Evolutionary conservation across 2,888 invertebrate genomes (phyloP), one percentile per base, ranked within the genome.

Genomic region (Arctia plantaginis): DNA sequence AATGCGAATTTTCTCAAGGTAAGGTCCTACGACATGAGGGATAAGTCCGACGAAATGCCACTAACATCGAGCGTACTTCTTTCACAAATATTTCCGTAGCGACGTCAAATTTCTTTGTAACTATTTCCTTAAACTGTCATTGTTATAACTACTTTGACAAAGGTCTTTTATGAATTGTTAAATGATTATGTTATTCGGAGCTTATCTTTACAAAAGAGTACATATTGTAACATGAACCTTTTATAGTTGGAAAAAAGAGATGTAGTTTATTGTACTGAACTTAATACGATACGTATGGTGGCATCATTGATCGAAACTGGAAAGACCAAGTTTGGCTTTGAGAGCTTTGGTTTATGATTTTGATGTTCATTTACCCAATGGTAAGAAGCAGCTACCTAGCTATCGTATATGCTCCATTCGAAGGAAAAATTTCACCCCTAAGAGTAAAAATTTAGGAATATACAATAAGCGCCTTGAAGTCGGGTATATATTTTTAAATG

Each of bases 1-100:
- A 78, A 77, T 75, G 76, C 67, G 71, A 75, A 75, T 75, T 79
- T 79, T 73, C 73, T 27, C 35, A 62, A 75, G 67, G 62, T 51
- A 18, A 68, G 6, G 51, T 68, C 62, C 10, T 44, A 8, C n/a
- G 39, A 67, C 68, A 59, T 39, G 67, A 51, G 73, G 65, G 65
- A 30, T 51, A 51, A 35, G 62, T 51, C 69, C 41, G 30, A 8
- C 59, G n/a, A 67, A 67, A 67, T 44, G 72, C 59, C 66, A 66
- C 41, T 66, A 72, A 39, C 33, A 13, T 51, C 39, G 66, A 30
- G 41, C 55, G 15, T 72, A 51, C 51, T 55, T 72, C 12, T 12
- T 33, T 33, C 30, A 23, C 18, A 33, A 33, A 66, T 71, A 62
- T 62, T 41, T 62, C n/a, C 41, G 59, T 59, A 41, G 41, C 18